Conservation (phyloP, 1,140 invertebrate species). For the Halotydeus destructor region DNA sequence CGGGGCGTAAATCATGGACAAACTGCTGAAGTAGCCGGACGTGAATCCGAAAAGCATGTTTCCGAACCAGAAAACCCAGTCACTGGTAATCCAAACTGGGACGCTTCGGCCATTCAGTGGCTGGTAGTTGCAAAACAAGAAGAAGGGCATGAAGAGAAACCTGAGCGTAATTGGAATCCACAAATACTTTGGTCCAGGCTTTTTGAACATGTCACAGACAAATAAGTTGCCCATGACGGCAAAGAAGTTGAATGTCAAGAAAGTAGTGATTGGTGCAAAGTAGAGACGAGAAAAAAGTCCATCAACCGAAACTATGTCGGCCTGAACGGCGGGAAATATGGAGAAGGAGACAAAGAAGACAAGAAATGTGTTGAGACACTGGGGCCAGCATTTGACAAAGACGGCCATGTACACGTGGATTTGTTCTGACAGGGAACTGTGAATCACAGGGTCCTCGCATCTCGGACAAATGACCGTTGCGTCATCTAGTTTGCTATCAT, state of each 20-base stretch:
- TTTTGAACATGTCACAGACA: slow-evolving; percentile 53
- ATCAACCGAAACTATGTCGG: slow-evolving; percentile 30
- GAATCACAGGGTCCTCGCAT: background rate
- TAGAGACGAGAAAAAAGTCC: slow-evolving; percentile 31
- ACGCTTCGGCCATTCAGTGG: no score
- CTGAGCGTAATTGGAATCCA: slow-evolving; percentile 56
- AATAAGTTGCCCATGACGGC: slow-evolving; percentile 77
- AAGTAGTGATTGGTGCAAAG: slow-evolving; percentile 59
- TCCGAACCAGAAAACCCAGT: slow-evolving; percentile 59
- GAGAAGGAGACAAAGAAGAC: slow-evolving; percentile 78
- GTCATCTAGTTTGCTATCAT: slow-evolving; percentile 22
- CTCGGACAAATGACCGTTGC: background rate
- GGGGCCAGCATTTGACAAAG: slow-evolving; percentile 36
- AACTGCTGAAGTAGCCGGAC: slow-evolving; percentile 74
- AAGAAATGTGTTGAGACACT: slow-evolving; percentile 77
- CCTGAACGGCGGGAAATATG: slow-evolving; percentile 71
- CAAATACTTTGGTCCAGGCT: slow-evolving; percentile 55
- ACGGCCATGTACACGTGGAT: slow-evolving; percentile 7
- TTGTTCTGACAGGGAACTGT: no score
- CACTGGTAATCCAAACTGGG: slow-evolving; percentile 52
- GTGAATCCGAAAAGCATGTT: slow-evolving; percentile 53
- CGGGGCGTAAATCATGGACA: slow-evolving; percentile 92
- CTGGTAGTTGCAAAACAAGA: slow-evolving; percentile 55
- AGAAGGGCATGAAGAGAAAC: slow-evolving; percentile 62
- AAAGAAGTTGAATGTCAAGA: slow-evolving; percentile 77